These are phyloP conservation scores for Eospalax fontanierii DNA, from an alignment of 2,797 vertebrate genomes.

Conservation along the genomic window DNA sequence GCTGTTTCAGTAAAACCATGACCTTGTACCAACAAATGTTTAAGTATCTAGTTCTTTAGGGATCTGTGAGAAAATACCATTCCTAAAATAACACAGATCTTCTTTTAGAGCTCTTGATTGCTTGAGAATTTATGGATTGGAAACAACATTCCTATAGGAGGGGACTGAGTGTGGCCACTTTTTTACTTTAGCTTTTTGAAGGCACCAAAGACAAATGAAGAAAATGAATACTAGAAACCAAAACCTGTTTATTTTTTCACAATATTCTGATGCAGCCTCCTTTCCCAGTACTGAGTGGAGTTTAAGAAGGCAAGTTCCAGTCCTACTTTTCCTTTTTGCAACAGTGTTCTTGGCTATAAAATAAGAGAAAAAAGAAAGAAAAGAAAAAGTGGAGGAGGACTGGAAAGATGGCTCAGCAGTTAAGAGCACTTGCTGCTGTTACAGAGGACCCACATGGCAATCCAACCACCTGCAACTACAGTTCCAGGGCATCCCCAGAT, in stretches of 20 bases:
- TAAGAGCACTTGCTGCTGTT: too few relatives aligned
- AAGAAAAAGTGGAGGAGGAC: too few relatives aligned
- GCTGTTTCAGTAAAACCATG: slow-evolving; percentile 68
- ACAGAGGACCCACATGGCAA: too few relatives aligned
- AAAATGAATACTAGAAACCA: not conserved
- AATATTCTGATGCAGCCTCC: not conserved
- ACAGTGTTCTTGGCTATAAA: not conserved
- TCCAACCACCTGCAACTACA: too few relatives aligned
- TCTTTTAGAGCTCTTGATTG: slow-evolving; percentile 59
- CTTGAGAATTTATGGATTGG: slow-evolving; percentile 64
- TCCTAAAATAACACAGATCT: slow-evolving; percentile 73
- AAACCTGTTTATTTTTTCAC: not conserved
- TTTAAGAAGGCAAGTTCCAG: not conserved
- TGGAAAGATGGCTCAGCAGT: too few relatives aligned
- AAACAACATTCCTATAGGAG: slow-evolving; percentile 27
- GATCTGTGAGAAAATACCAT: slow-evolving; percentile 50
- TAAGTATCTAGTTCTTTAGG: slow-evolving; percentile 77
- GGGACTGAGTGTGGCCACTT: not conserved
- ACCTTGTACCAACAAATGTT: slow-evolving; percentile 75
- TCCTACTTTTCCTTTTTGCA: not conserved
- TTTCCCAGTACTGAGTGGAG: not conserved
- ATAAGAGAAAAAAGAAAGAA: not conserved
- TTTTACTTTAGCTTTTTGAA: slow-evolving; percentile 50
- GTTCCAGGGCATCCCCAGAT: too few relatives aligned
- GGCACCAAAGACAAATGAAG: slow-evolving; percentile 9